phyloP scores from a whole-genome alignment of 1,140 invertebrate genomes.

The Lepidurus packardi region DNA sequence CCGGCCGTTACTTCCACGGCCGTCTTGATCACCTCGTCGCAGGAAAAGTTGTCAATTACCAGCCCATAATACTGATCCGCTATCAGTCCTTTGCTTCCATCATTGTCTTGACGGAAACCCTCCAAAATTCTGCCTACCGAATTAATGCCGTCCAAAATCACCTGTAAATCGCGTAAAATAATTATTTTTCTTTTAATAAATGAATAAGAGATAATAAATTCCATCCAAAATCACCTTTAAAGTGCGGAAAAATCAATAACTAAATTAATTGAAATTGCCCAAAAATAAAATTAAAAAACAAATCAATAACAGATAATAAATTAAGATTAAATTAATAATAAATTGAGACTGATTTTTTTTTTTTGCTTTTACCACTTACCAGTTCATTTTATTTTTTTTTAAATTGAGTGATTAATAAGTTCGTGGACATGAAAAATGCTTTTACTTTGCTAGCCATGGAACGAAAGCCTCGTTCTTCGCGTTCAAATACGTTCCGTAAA shows the following conservation, averaged over 20 bases:
- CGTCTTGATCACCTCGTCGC: neutral
- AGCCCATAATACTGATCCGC: neutral
- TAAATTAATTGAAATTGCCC: too few relatives aligned
- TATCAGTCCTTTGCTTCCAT: neutral
- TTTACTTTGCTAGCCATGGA: neutral
- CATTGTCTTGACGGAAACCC: neutral
- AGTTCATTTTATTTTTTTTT: too few relatives aligned
- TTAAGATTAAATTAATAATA: too few relatives aligned
- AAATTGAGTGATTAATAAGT: too few relatives aligned
- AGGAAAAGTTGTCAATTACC: neutral
- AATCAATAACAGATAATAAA: neutral
- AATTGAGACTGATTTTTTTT: too few relatives aligned
- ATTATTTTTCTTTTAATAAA: too few relatives aligned
- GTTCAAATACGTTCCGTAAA: neutral
- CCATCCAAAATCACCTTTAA: too few relatives aligned
- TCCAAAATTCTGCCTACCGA: neutral
- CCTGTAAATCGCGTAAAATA: neutral
- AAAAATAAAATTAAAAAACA: neutral
- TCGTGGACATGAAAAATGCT: neutral
- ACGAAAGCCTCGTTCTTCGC: neutral
- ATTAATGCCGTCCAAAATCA: neutral
- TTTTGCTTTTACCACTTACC: too few relatives aligned
- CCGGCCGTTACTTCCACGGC: neutral
- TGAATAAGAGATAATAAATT: too few relatives aligned
- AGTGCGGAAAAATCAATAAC: too few relatives aligned